Base-by-base conservation (phyloP, 53 echinoderm and acorn worm species). In the Apostichopus leukothele region DNA sequence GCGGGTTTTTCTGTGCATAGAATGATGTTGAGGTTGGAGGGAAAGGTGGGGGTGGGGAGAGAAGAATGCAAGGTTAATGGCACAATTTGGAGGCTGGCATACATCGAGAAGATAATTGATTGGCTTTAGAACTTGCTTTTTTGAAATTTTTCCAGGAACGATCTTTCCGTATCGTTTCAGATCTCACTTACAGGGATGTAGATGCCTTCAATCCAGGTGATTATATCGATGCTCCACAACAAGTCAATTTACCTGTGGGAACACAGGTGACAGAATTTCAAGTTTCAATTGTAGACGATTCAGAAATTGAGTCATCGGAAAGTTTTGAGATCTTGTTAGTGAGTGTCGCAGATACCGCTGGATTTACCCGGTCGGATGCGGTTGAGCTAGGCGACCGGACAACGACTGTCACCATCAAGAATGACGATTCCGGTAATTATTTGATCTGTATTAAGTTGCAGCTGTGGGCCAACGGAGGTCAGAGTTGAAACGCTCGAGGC, bases 141-240 rank as follows among this genome's bases (percentile, higher is more conserved):
- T 27, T 27, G 1, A 27, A 1, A 1, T 27, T 27, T 27, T 27
- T 27, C 23, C 23, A 23, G 23, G 23, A 23, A 23, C 23, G 23
- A 23, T 23, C 23, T 23, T 23, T 23, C 10, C 9, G 9, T 61
- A 11, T 61, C 52, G 18, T 78, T 14, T 4, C 78, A 78, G 78
- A 53, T 50, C 18, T 78, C 18, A 10, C 39, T n/a, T 78, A 78
- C 78, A 7, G 0, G 8, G 78, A 78, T n/a, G 50, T 0, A 5
- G 51, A 78, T n/a, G 78, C 78, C 52, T 78, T 78, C 12, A 78
- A 78, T 50, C 78, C 78, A 0, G 78, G 51, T 51, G 78, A 78
- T 52, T 78, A 78, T 12, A 50, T 2, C 1, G n/a, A 7, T 50
- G 4, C 51, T 7, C 9, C 14, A 3, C 9, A 4, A 2, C 6